phyloP scores from a whole-genome alignment of 2,113 vertebrate species.

The Alaudala cheleensis region DNA sequence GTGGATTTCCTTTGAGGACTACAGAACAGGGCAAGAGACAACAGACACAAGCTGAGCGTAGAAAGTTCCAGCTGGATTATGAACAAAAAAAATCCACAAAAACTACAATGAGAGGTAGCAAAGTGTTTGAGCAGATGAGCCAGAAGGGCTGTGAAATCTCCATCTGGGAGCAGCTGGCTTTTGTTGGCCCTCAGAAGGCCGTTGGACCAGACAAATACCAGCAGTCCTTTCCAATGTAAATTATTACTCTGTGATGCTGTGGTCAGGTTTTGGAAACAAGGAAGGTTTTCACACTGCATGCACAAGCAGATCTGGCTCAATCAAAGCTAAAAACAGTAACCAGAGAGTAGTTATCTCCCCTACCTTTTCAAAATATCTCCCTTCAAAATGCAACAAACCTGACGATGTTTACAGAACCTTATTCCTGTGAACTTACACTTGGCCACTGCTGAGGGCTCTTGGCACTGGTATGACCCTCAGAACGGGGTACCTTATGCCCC shows the following conservation, averaged over 20 bases:
- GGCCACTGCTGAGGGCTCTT: neutral
- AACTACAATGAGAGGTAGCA: neutral
- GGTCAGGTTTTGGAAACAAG: neutral
- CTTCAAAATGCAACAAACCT: neutral
- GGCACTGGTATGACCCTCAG: neutral
- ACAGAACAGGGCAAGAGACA: neutral
- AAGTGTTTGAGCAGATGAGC: neutral
- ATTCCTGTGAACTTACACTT: neutral
- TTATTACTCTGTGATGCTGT: neutral
- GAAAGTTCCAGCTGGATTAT: neutral
- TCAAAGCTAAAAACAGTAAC: neutral
- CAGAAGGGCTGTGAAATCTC: neutral
- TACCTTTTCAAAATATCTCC: neutral
- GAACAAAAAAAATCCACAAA: neutral
- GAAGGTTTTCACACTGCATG: neutral
- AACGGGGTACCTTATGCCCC: neutral
- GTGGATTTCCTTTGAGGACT: neutral
- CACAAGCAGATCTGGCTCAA: neutral
- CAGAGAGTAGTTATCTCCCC: neutral
- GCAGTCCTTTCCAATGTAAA: neutral
- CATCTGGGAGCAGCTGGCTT: neutral
- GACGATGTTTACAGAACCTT: neutral
- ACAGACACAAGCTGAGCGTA: neutral
- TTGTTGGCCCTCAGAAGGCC: neutral
- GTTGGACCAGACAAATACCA: neutral